Evolutionary conservation across 1,140 invertebrate genomes (phyloP).

Genomic region (Reticulitermes speratus): DNA sequence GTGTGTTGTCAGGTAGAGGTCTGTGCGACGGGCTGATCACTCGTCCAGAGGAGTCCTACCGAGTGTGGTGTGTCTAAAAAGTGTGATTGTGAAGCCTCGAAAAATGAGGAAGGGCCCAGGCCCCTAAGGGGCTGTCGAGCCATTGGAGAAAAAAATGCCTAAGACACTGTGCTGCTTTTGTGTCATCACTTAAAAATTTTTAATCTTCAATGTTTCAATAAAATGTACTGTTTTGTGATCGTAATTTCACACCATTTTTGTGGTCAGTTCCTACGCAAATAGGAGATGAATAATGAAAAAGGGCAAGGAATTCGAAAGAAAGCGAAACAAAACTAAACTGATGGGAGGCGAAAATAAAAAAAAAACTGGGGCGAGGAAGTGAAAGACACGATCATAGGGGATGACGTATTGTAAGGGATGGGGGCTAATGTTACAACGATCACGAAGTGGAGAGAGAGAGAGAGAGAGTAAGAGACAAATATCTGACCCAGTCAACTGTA

Average conservation of each 20-base stretch:
- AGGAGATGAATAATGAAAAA: background rate
- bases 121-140: no score
- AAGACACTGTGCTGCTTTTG: no score
- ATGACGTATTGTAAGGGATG: background rate
- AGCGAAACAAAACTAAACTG: background rate
- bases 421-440: background rate
- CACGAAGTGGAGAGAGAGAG: background rate
- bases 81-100: no score
- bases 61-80: no score
- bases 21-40: no score
- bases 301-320: background rate
- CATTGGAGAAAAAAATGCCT: no score
- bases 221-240: no score
- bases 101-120: no score
- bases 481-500: constrained; percentile 1
- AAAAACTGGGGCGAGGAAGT: background rate
- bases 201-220: no score
- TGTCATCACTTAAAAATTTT: no score
- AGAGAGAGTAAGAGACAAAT: background rate
- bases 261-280: background rate
- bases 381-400: constrained; percentile 1
- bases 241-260: background rate
- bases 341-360: background rate
- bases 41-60: no score
- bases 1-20: no score